Evolutionary conservation across 1,140 invertebrate genomes (phyloP).

Genomic region (Metaphire vulgaris): DNA sequence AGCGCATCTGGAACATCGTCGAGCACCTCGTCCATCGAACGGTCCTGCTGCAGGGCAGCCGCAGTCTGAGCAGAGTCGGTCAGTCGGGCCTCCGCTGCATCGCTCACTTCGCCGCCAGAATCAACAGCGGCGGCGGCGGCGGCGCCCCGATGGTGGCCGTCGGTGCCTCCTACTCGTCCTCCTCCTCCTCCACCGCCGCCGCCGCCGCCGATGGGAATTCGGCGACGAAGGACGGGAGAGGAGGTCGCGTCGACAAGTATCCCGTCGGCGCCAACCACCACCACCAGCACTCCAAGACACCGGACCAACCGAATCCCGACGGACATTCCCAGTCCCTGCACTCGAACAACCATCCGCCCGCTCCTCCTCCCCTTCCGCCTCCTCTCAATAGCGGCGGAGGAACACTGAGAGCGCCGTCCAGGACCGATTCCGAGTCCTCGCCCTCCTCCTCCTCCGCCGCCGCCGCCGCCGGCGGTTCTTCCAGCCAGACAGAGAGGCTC

Average conservation of each 20-base stretch:
- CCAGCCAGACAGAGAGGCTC: not conserved
- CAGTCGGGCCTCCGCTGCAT: not conserved
- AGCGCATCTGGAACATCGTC: conserved; percentile 60
- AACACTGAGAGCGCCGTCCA: too few species aligned
- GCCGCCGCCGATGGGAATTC: not conserved
- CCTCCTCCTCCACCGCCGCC: conserved; percentile 26
- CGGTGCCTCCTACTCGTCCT: conserved; percentile 34
- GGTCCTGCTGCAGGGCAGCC: conserved; percentile 68
- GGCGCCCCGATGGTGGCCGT: conserved; percentile 28
- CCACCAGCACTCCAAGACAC: too few species aligned
- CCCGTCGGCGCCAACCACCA: conserved; percentile 21
- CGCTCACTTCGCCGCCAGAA: conserved; percentile 5
- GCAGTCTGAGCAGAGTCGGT: conserved; percentile 59
- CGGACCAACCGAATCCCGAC: not conserved
- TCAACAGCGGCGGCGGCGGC: conserved; percentile 30
- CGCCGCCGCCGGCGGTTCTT: conserved; percentile 35
- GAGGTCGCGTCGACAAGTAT: conserved; percentile 15
- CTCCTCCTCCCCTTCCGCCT: not conserved
- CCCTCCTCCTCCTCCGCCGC: conserved; percentile 29
- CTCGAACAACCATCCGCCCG: conserved; percentile 22
- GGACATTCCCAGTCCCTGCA: not conserved
- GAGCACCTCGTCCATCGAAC: conserved; percentile 83
- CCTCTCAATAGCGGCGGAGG: too few species aligned
- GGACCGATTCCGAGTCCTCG: not conserved
- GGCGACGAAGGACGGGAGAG: not conserved